These are phyloP conservation scores for Drosophila bifasciata DNA, from an alignment of 1,140 invertebrate genomes.

Conservation along the genomic window DNA sequence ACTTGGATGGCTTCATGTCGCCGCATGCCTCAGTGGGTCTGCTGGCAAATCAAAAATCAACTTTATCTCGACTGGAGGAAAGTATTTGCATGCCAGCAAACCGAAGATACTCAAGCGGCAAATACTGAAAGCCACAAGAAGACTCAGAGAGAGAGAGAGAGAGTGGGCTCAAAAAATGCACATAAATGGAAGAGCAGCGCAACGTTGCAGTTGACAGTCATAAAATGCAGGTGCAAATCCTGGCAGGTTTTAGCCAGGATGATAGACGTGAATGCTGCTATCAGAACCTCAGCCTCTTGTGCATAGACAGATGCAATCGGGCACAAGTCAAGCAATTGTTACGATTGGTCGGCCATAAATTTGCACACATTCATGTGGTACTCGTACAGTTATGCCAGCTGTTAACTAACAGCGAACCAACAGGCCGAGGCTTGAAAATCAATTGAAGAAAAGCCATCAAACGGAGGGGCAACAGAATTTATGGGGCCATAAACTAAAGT, in stretches of 20 bases:
- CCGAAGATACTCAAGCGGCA: slow-evolving; percentile 31
- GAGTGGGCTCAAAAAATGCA: slow-evolving; percentile 66
- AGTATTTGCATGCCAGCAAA: slow-evolving; percentile 48
- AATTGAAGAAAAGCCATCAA: slow-evolving; percentile 28
- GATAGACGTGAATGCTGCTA: slow-evolving; percentile 9
- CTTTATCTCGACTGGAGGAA: slow-evolving; percentile 57
- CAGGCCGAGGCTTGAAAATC: slow-evolving; percentile 42
- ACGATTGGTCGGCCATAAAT: slow-evolving; percentile 47
- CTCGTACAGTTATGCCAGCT: slow-evolving; percentile 54
- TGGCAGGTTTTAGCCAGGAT: slow-evolving; percentile 10
- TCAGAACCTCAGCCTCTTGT: slow-evolving; percentile 19
- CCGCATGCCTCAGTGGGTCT: slow-evolving; percentile 51
- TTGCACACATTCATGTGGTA: slow-evolving; percentile 39
- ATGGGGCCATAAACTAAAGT: slow-evolving; percentile 57
- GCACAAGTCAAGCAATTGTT: slow-evolving; percentile 50
- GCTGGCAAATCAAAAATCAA: slow-evolving; percentile 70
- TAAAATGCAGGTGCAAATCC: slow-evolving; percentile 78
- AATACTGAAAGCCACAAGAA: slow-evolving; percentile 28
- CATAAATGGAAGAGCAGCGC: slow-evolving; percentile 25
- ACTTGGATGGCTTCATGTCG: slow-evolving; percentile 65
- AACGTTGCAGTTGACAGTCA: slow-evolving; percentile 72
- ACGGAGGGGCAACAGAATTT: slow-evolving; percentile 35
- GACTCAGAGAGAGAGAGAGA: slow-evolving; percentile 36
- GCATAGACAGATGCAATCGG: slow-evolving; percentile 27
- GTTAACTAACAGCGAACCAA: slow-evolving; percentile 58